Evolutionary conservation across 2,113 vertebrate genomes (phyloP), one percentile per base, ranked within the genome.

Genomic region (Pontoporia blainvillei): DNA sequence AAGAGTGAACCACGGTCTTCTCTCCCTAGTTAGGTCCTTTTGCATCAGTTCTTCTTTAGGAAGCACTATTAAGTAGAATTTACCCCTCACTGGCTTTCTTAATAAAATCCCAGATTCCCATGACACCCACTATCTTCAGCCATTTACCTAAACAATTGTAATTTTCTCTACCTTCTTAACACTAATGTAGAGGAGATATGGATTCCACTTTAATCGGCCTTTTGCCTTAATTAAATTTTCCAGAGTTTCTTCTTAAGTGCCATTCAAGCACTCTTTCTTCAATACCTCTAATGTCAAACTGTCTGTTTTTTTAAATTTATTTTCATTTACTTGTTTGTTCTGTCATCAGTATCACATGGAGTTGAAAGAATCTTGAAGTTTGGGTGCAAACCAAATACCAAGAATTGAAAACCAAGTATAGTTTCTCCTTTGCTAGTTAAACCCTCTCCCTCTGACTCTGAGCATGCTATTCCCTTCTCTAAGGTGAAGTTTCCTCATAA

Each of bases 51-150:
- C 29, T 71, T 81, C 72, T 78, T 66, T n/a, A 84, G 71, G 54
- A 36, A 73, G 18, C 21, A 31, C 31, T n/a, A 41, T 31, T 84
- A 67, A 79, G 31, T 69, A 62, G 57, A 78, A 93, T 87, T 57
- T 83, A 93, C 27, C 29, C 81, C 21, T 87, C 69, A 93, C 1
- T 95, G 69, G n/a, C 36, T 93, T 93, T 81, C 78, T 46, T 93
- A 94, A 86, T 96, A 66, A 83, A 27, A 72, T 1, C 29, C 14
- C 46, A 52, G 67, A 78, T 87, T 67, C 62, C 75, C 62, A 31
- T 27, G 73, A 46, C 23, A 54, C 23, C 29, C 20, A 54, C 46
- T 27, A 54, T 44, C 18, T 14, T 82, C 11, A 14, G 39, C 69
- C 44, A 86, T 90, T 90, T 87, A 87, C 52, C 5, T 62, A 52